Evolutionary conservation across 2,888 invertebrate species (phyloP).

Genomic region (Metellina segmentata): DNA sequence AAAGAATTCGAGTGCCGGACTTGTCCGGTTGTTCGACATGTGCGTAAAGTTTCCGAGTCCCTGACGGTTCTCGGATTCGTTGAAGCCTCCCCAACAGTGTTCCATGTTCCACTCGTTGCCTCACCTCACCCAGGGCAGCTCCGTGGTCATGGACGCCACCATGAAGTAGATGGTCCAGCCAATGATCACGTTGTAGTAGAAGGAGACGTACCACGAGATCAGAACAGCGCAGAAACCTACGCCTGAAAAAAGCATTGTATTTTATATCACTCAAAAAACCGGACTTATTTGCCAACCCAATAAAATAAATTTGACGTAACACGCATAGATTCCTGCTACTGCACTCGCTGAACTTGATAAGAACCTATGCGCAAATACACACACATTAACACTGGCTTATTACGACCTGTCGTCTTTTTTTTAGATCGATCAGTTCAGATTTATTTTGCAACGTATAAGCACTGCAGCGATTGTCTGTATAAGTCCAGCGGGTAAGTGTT

Average conservation of each 20-base stretch:
- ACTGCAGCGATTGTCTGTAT: too few relatives aligned
- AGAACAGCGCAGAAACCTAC: constrained; percentile 90
- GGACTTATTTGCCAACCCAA: too few relatives aligned
- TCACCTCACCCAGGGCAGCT: constrained; percentile 91
- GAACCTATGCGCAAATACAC: too few relatives aligned
- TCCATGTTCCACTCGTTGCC: constrained; percentile 91
- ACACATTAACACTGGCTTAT: too few relatives aligned
- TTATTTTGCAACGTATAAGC: too few relatives aligned
- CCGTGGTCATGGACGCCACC: constrained; percentile 85
- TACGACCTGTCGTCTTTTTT: too few relatives aligned
- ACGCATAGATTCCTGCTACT: too few relatives aligned
- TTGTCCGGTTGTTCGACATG: constrained; percentile 78
- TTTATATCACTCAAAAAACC: too few relatives aligned
- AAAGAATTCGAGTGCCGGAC: constrained; percentile 80
- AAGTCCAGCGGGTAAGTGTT: too few relatives aligned
- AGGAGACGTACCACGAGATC: constrained; percentile 89
- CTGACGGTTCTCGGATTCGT: constrained; percentile 7
- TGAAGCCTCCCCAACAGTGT: constrained; percentile 56
- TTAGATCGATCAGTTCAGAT: too few relatives aligned
- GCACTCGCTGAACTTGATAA: too few relatives aligned
- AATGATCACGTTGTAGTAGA: constrained; percentile 92
- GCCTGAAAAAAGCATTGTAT: constrained; percentile 84
- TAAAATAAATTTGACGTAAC: too few relatives aligned
- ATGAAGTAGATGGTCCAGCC: constrained; percentile 92
- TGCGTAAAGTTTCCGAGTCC: background rate